phyloP scores from a whole-genome alignment of 2,888 invertebrate genomes.

The Sinotaia quadrata region DNA sequence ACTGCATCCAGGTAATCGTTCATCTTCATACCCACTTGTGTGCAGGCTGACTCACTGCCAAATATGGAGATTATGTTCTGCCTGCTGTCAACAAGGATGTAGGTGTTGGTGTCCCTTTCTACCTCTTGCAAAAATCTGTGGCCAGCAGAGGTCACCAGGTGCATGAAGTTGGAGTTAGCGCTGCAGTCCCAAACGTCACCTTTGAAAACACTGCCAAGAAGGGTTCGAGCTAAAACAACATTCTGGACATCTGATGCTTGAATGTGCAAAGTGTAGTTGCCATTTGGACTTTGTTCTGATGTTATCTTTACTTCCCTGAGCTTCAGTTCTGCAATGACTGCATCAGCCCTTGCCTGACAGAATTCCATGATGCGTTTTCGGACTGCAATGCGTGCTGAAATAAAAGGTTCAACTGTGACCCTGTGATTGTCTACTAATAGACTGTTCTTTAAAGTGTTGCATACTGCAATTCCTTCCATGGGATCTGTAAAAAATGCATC shows the following conservation, averaged over 20 bases:
- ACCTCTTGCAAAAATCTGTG: slow-evolving; percentile 21
- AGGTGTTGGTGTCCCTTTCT: slow-evolving; percentile 3
- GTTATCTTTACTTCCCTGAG: slow-evolving; percentile 1
- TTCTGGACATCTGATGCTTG: neutral
- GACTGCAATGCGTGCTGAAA: neutral
- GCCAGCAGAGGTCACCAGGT: slow-evolving; percentile 26
- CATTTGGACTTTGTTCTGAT: neutral
- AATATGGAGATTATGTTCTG: slow-evolving; percentile 7
- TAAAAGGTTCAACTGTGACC: slow-evolving; percentile 26
- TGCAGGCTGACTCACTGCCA: slow-evolving; percentile 4
- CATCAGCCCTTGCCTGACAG: slow-evolving; percentile 4
- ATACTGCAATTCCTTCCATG: slow-evolving; percentile 27
- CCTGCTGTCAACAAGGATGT: slow-evolving; percentile 24
- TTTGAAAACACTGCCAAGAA: slow-evolving; percentile 5
- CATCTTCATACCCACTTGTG: slow-evolving; percentile 3
- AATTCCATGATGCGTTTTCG: neutral
- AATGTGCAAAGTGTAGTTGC: neutral
- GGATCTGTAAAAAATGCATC: slow-evolving; percentile 29
- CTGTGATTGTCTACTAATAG: neutral
- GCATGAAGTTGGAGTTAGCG: neutral
- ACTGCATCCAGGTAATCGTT: slow-evolving; percentile 28
- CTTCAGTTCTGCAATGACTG: neutral
- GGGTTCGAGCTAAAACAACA: slow-evolving; percentile 5
- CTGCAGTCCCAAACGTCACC: slow-evolving; percentile 33
- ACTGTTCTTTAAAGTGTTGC: neutral